Evolutionary conservation across 2,888 invertebrate species (phyloP).

Genomic region (Pycnomerus fuliginosus): DNA sequence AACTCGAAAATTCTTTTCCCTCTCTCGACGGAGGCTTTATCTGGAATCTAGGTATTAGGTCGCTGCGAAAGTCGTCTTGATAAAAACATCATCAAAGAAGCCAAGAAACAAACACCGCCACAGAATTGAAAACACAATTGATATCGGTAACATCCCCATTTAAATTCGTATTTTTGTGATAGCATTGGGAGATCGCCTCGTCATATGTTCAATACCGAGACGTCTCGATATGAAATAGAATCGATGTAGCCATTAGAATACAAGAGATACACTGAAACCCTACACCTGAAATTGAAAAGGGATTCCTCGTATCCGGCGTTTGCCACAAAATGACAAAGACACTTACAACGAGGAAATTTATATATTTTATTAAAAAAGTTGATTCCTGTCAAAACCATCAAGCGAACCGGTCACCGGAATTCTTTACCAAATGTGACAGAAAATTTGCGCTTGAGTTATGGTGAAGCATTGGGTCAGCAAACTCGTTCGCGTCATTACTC

Average conservation of each 20-base stretch:
- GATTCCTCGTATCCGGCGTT: conserved; percentile 11
- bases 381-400: conserved; percentile 16
- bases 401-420: conserved; percentile 15
- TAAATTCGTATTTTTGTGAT: conserved; percentile 16
- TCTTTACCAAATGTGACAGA: conserved; percentile 14
- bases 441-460: conserved; percentile 21
- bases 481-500: conserved; percentile 10
- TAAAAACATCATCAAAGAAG: too few species aligned
- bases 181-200: conserved; percentile 14
- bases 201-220: conserved; percentile 16
- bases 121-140: conserved; percentile 8
- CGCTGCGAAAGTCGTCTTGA: too few species aligned
- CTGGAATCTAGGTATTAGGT: too few species aligned
- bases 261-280: conserved; percentile 13
- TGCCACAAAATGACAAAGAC: conserved; percentile 16
- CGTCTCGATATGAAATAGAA: conserved; percentile 16
- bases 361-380: conserved; percentile 15
- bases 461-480: conserved; percentile 17
- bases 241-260: conserved; percentile 21
- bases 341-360: conserved; percentile 12
- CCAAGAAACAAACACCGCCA: too few species aligned
- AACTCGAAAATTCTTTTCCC: too few species aligned
- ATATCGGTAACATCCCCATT: conserved; percentile 12
- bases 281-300: conserved; percentile 25
- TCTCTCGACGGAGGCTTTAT: too few species aligned